These are phyloP conservation scores for Dufourea novaeangliae DNA, from an alignment of 1,140 invertebrate genomes.

Conservation along the genomic window DNA sequence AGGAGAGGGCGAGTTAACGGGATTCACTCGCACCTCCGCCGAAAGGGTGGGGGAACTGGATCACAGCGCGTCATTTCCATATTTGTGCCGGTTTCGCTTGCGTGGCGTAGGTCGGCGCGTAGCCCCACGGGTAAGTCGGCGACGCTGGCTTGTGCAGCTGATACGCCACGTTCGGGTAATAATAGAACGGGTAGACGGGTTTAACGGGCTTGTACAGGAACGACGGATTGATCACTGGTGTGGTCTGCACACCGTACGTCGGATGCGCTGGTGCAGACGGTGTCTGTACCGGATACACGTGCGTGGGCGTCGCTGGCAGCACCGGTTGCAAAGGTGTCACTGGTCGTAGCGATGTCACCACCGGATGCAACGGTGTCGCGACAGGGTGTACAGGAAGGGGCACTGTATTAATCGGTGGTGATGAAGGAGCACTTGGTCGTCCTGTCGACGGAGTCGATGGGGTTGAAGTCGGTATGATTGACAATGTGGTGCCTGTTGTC, in stretches of 20 bases:
- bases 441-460: conserved; percentile 20
- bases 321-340: conserved; percentile 55
- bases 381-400: conserved; percentile 63
- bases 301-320: conserved; percentile 14
- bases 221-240: conserved; percentile 64
- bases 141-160: conserved; percentile 66
- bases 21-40: conserved; percentile 11
- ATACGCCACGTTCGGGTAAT: conserved; percentile 69
- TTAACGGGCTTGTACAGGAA: conserved; percentile 75
- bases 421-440: conserved; percentile 36
- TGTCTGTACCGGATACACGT: conserved; percentile 47
- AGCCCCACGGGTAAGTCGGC: conserved; percentile 70
- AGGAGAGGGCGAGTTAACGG: background rate
- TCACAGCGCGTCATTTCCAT: conserved; percentile 60
- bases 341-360: conserved; percentile 62
- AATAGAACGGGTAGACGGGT: conserved; percentile 72
- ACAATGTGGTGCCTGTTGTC: background rate
- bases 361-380: conserved; percentile 55
- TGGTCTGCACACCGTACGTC: conserved; percentile 70
- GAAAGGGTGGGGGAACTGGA: conserved; percentile 20
- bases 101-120: conserved; percentile 65
- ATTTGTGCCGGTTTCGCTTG: conserved; percentile 64
- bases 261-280: conserved; percentile 60
- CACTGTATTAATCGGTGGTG: conserved; percentile 40
- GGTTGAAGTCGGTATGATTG: background rate